phyloP scores from a whole-genome alignment of 1,140 invertebrate genomes.

The Acromyrmex echinatior region DNA sequence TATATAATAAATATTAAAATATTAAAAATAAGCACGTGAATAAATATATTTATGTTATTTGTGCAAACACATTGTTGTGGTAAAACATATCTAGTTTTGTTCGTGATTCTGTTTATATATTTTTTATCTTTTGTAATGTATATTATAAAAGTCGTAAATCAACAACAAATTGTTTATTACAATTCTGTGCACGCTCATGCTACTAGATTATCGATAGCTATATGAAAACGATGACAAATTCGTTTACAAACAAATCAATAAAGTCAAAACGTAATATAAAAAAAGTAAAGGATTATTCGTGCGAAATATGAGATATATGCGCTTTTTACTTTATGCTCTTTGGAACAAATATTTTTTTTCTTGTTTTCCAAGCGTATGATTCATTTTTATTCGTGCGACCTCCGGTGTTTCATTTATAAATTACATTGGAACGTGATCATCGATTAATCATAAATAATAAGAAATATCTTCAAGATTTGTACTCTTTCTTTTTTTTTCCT shows the following conservation, averaged over 20 bases:
- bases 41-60: not conserved
- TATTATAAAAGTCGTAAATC: not conserved
- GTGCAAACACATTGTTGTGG: not conserved
- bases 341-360: conserved; percentile 12
- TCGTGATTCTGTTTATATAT: not conserved
- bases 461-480: not conserved
- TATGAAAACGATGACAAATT: not conserved
- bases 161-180: conserved; percentile 17
- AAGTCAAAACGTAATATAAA: not conserved
- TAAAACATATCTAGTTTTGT: not conserved
- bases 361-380: conserved; percentile 5
- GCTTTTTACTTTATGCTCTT: conserved; percentile 20
- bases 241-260: conserved; percentile 15
- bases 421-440: not conserved
- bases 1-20: not conserved
- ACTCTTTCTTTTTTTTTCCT: not conserved
- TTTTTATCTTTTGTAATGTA: conserved; percentile 4
- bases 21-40: not conserved
- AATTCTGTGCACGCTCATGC: not conserved
- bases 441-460: conserved; percentile 18
- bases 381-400: conserved; percentile 6
- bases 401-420: conserved; percentile 27
- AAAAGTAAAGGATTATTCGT: conserved; percentile 17
- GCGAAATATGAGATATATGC: conserved; percentile 11
- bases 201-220: not conserved